Percentiles rank a stretch among this genome's conserved stretches.
phyloP scores from a whole-genome alignment of 2,113 vertebrate species.

The Grammomys surdaster region DNA sequence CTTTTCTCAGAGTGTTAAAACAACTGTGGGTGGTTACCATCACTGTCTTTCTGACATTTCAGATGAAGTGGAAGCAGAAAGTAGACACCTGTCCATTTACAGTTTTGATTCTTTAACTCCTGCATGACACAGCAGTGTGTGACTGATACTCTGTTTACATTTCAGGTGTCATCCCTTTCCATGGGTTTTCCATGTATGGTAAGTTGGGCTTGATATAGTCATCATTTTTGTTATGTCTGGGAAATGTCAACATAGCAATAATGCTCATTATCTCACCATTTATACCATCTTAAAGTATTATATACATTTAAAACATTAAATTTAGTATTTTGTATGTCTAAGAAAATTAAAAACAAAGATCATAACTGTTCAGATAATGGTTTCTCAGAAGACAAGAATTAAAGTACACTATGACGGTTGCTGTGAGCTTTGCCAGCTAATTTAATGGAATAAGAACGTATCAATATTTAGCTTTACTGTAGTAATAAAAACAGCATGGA shows the following conservation, averaged over 20 bases:
- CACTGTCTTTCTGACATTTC: constrained; percentile 40
- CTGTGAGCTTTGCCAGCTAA: constrained; percentile 11
- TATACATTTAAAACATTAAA: constrained; percentile 33
- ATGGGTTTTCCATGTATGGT: constrained; percentile 99
- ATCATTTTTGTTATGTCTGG: constrained; percentile 39
- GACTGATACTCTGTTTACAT: constrained; percentile 75
- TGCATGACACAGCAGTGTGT: not conserved
- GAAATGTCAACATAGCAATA: constrained; percentile 49
- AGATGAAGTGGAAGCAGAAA: constrained; percentile 37
- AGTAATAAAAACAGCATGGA: not conserved
- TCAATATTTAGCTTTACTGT: not conserved
- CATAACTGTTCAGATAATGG: constrained; percentile 12
- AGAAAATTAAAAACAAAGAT: constrained; percentile 7
- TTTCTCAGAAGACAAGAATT: constrained; percentile 22
- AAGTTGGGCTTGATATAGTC: constrained; percentile 83
- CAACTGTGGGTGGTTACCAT: not conserved
- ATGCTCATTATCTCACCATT: constrained; percentile 18
- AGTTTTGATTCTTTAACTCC: constrained; percentile 26
- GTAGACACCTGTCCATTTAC: not conserved
- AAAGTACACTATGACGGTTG: not conserved
- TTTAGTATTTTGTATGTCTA: constrained; percentile 47
- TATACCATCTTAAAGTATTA: constrained; percentile 15
- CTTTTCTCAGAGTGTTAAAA: constrained; percentile 49
- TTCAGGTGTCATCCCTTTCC: constrained; percentile 97
- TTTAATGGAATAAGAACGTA: not conserved